Base-by-base conservation (phyloP, 2,797 vertebrate species). In the Smutsia gigantea region DNA sequence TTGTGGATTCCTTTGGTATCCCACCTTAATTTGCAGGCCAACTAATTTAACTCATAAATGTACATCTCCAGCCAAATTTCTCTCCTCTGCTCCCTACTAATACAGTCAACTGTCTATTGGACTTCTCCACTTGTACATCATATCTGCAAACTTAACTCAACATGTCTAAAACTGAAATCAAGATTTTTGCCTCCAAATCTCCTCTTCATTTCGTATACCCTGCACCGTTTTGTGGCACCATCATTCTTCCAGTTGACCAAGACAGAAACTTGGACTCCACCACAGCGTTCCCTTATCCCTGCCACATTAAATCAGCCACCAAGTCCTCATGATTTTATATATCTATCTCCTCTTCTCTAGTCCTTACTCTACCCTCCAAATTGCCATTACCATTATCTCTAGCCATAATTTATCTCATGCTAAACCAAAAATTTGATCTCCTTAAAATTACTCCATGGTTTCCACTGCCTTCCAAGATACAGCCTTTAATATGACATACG, bases 71-170 rank as follows among this genome's bases (percentile, higher is more conserved):
- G 37, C 17, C 64, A 71, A 88, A 63, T 64, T 31, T 82, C 46
- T 85, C 53, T 92, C 72, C 42, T 87, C 81, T 77, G 39, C 13
- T 75, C 8, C 74, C 68, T 83, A 75, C 4, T 12, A 53, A 68
- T 17, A 68, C 0, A 87, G 37, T 7, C 39, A 94, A 55, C 10
- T 89, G 31, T 17, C 46, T 81, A 17, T 2, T 79, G 37, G 53
- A 57, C 19, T 82, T 69, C 37, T 86, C 37, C 34, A 86, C 4
- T 39, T 86, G 7, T 8, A 34, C 31, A 85, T 57, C 21, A 37
- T 25, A 86, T 42, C 74, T 89, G 63, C 27, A 87, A 79, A 84
- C 79, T 82, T 79, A 91, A 93, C 59, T 86, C 63, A 78, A 17
- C 7, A 27, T 59, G 29, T 49, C 39, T 86, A 83, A 81, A 96